Evolutionary conservation across 2,797 vertebrate genomes (phyloP).

Genomic region (Apogon hyalosoma): DNA sequence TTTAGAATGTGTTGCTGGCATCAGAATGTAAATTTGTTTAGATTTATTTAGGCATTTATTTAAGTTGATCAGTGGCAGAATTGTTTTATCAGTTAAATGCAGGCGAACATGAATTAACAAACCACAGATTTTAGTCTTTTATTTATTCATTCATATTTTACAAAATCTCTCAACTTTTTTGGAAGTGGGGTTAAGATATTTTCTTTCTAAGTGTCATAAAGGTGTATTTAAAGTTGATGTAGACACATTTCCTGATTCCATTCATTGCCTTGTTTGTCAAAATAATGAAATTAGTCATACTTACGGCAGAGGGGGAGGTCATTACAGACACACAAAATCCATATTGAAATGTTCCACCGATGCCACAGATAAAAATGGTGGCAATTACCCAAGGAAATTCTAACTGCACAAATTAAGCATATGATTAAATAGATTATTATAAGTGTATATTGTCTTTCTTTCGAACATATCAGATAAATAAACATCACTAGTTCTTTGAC

Average conservation of each 20-base stretch:
- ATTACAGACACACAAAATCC: slow-evolving; percentile 86
- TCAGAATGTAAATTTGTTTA: too few relatives aligned
- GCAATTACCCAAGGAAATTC: slow-evolving; percentile 77
- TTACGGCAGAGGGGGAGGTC: slow-evolving; percentile 85
- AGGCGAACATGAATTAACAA: too few relatives aligned
- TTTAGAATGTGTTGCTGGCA: too few relatives aligned
- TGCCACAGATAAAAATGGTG: slow-evolving; percentile 80
- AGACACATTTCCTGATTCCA: not conserved
- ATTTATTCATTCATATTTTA: too few relatives aligned
- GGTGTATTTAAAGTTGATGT: not conserved
- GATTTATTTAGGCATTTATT: too few relatives aligned
- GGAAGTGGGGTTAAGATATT: too few relatives aligned
- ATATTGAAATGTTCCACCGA: slow-evolving; percentile 87
- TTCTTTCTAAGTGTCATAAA: too few relatives aligned
- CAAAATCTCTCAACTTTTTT: too few relatives aligned
- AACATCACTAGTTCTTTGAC: not conserved
- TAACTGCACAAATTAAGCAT: slow-evolving; percentile 69
- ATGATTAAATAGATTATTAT: not conserved
- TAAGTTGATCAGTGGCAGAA: too few relatives aligned
- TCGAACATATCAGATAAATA: slow-evolving; percentile 1
- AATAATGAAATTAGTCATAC: slow-evolving; percentile 35
- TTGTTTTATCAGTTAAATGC: too few relatives aligned
- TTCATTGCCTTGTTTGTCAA: too few relatives aligned
- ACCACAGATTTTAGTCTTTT: too few relatives aligned
- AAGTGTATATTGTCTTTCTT: not conserved